Conservation (phyloP, 2,888 invertebrate species). For the Drosophila borborema region DNA sequence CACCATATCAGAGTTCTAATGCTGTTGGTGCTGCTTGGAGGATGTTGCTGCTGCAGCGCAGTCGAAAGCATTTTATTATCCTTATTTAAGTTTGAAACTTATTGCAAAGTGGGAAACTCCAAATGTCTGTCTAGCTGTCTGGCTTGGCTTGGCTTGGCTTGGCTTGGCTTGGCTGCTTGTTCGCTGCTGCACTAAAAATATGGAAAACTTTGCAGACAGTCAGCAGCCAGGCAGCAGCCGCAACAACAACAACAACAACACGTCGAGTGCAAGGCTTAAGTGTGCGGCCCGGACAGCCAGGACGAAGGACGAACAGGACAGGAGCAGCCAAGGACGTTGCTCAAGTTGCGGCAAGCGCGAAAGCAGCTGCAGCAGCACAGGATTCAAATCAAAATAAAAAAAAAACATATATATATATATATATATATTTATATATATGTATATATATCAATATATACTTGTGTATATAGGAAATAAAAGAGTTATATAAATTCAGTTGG, state of each 20-base stretch:
- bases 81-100: slow-evolving; percentile 83
- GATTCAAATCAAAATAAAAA: slow-evolving; percentile 31
- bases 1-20: slow-evolving; percentile 44
- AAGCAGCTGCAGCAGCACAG: slow-evolving; percentile 56
- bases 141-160: slow-evolving; percentile 10
- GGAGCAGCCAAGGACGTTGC: slow-evolving; percentile 73
- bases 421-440: background rate
- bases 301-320: slow-evolving; percentile 52
- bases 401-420: slow-evolving; percentile 1
- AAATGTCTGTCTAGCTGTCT: slow-evolving; percentile 60
- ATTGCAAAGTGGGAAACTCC: slow-evolving; percentile 83
- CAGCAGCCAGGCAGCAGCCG: slow-evolving; percentile 63
- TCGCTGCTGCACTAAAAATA: slow-evolving; percentile 73
- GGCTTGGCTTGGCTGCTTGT: slow-evolving; percentile 20
- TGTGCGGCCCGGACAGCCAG: slow-evolving; percentile 52
- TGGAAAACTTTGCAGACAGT: slow-evolving; percentile 78
- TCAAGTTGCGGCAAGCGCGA: slow-evolving; percentile 76
- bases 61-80: slow-evolving; percentile 82
- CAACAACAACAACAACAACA: slow-evolving; percentile 48
- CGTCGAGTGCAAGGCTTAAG: slow-evolving; percentile 65
- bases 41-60: slow-evolving; percentile 51
- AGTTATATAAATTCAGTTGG: slow-evolving; percentile 62
- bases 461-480: slow-evolving; percentile 28
- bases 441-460: background rate
- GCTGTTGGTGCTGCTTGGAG: slow-evolving; percentile 17